A percentile compares a stretch with the other conserved stretches of the same genome.
Conservation (phyloP, 2,797 vertebrate species). For the Eupleurogrammus muticus region DNA sequence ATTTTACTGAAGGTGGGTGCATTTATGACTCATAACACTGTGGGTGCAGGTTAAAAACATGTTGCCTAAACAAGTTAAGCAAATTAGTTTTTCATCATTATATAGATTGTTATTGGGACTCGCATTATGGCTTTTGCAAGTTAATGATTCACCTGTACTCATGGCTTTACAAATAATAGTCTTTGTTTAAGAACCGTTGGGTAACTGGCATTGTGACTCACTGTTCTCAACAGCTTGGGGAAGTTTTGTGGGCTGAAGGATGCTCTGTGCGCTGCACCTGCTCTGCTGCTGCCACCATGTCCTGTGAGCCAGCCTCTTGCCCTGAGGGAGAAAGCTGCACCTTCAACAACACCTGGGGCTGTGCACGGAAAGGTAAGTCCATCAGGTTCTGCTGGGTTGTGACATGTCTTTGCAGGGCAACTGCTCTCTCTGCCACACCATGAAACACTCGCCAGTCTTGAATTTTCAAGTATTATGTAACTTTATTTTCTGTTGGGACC, state of each 20-base stretch:
- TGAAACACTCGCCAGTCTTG: background rate
- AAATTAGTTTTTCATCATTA: no score
- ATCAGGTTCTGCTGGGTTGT: constrained; percentile 72
- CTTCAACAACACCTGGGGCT: constrained; percentile 69
- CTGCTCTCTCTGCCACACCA: constrained; percentile 28
- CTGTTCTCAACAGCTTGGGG: constrained; percentile 46
- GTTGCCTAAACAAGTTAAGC: constrained; percentile 35
- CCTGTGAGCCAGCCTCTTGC: constrained; percentile 56
- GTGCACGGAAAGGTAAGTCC: constrained; percentile 57
- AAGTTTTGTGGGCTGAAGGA: constrained; percentile 41
- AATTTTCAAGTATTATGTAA: constrained; percentile 8
- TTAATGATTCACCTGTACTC: constrained; percentile 38
- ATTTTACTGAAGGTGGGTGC: constrained; percentile 59
- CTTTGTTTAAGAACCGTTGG: constrained; percentile 47
- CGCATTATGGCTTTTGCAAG: no score
- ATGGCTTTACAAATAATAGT: constrained; percentile 52
- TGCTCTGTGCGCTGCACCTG: constrained; percentile 64
- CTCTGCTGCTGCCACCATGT: constrained; percentile 40
- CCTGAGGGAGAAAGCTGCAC: constrained; percentile 65
- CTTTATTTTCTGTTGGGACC: constrained; percentile 4
- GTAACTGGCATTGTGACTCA: constrained; percentile 62
- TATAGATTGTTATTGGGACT: no score
- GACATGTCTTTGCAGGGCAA: constrained; percentile 31
- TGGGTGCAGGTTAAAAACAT: constrained; percentile 32
- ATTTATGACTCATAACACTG: constrained; percentile 35